Percentiles rank a stretch among this genome's conserved stretches.
Evolutionary conservation across 2,797 vertebrate genomes (phyloP).

Genomic region (Notolabrus celidotus): DNA sequence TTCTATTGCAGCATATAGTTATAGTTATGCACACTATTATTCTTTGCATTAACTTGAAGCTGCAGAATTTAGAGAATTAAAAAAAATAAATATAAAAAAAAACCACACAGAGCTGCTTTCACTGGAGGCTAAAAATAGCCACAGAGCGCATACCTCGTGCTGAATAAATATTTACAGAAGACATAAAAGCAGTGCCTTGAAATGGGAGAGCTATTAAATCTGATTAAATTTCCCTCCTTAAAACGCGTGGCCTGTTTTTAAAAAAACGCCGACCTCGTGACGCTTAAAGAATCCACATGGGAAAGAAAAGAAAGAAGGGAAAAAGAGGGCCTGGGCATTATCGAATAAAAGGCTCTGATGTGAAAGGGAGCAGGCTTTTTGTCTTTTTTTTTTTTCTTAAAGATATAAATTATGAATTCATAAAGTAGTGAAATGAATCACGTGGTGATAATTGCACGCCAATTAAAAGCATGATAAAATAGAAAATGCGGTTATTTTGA

Average conservation of each 20-base stretch:
- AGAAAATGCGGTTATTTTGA: constrained; percentile 4
- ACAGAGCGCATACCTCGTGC: constrained; percentile 66
- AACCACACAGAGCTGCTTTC: constrained; percentile 65
- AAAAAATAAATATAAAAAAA: constrained; percentile 25
- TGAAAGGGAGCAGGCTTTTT: no score
- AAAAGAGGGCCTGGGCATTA: background rate
- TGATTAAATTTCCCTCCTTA: constrained; percentile 66
- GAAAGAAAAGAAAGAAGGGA: background rate
- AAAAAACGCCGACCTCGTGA: constrained; percentile 66
- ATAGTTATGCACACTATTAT: no score
- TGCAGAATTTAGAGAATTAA: constrained; percentile 61
- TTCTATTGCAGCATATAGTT: background rate
- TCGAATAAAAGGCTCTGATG: no score
- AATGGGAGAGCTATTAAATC: constrained; percentile 78
- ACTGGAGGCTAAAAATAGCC: constrained; percentile 76
- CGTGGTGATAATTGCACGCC: constrained; percentile 39
- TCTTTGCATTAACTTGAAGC: constrained; percentile 29
- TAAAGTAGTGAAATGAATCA: constrained; percentile 39
- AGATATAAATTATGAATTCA: no score
- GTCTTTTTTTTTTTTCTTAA: no score
- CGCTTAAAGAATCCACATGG: constrained; percentile 44
- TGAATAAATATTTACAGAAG: constrained; percentile 84
- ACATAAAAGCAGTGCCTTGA: constrained; percentile 81
- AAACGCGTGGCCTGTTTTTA: constrained; percentile 52
- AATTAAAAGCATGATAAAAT: constrained; percentile 38